phyloP scores from a whole-genome alignment of 2,797 vertebrate genomes.

The Onychomys torridus region DNA sequence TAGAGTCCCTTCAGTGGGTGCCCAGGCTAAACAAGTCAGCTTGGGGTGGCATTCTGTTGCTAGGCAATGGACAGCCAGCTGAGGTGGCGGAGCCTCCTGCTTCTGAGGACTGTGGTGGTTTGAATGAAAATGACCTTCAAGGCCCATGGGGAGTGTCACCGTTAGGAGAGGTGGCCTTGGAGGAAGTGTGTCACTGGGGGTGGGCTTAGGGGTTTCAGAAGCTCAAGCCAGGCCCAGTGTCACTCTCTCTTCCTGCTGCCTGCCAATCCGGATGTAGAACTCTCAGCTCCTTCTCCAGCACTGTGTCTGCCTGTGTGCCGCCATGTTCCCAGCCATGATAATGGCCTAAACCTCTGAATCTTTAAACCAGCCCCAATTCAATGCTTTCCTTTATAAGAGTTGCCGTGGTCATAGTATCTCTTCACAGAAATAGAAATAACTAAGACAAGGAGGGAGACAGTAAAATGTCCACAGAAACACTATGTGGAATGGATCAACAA shows the following conservation, averaged over 20 bases:
- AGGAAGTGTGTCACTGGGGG: background rate
- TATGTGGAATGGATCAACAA: background rate
- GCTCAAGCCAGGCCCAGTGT: background rate
- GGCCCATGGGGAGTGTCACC: too few relatives aligned
- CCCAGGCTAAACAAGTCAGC: background rate
- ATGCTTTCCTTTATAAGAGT: background rate
- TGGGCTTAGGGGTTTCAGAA: background rate
- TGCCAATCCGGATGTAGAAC: background rate
- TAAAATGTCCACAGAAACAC: background rate
- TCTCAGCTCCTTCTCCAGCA: background rate
- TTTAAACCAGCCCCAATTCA: background rate
- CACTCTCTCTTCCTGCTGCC: background rate
- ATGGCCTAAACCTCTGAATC: background rate
- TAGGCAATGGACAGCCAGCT: background rate
- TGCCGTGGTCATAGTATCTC: background rate
- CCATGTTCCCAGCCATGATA: background rate
- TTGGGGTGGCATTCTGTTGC: rapidly evolving
- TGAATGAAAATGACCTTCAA: background rate
- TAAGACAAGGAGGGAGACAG: background rate
- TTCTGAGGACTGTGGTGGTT: background rate
- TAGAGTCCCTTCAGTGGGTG: background rate
- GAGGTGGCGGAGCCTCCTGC: background rate
- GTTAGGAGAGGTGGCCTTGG: background rate
- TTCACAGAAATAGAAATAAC: background rate
- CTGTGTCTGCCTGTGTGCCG: too few relatives aligned